Conservation (phyloP, 2,888 invertebrate genomes). For the Alloplasta piceator region DNA sequence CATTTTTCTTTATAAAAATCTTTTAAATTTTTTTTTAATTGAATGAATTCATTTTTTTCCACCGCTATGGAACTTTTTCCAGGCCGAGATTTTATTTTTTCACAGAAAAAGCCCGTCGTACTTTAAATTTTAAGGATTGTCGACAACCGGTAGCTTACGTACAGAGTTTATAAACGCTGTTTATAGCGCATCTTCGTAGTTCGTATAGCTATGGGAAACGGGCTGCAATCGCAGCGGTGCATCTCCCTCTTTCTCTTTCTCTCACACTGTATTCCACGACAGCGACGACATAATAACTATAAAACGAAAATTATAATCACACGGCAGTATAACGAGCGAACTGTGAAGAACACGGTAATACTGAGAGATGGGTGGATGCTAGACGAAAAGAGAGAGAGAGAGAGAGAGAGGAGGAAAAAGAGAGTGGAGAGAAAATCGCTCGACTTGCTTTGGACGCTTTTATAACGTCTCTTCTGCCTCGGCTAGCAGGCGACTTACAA, state of each 20-base stretch:
- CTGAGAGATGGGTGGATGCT: neutral
- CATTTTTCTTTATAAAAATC: no score
- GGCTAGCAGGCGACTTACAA: slow-evolving; percentile 1
- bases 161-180: neutral
- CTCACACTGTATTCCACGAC: neutral
- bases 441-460: slow-evolving; percentile 36
- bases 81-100: no score
- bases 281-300: slow-evolving; percentile 38
- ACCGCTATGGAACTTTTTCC: no score
- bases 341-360: neutral
- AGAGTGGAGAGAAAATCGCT: slow-evolving; percentile 22
- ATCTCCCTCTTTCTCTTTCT: neutral
- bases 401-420: neutral
- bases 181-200: neutral
- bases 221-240: slow-evolving; percentile 14
- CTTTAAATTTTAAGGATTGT: neutral
- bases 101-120: no score
- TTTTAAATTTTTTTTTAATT: no score
- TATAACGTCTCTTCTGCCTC: slow-evolving; percentile 40
- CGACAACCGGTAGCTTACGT: neutral
- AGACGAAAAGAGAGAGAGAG: neutral
- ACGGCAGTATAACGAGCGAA: slow-evolving; percentile 4
- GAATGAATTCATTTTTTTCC: no score
- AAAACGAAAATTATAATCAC: slow-evolving; percentile 42
- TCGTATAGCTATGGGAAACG: slow-evolving; percentile 6